Evolutionary conservation across 2,113 vertebrate species (phyloP), one percentile per base, ranked within the genome.

Genomic region (Oxygymnocypris stewartii): DNA sequence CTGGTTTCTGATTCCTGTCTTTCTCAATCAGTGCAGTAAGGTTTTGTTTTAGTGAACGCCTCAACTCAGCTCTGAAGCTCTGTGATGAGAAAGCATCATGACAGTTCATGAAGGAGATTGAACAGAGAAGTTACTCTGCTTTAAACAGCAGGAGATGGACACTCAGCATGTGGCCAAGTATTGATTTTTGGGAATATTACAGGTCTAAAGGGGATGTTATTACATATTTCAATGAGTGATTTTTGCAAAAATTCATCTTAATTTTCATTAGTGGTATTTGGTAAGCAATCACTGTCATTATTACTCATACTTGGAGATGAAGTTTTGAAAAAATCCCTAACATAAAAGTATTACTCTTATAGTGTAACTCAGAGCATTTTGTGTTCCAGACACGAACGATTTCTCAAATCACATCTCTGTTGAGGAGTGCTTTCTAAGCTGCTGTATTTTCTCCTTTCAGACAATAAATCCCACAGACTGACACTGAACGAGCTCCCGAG

Each of bases 81-180:
- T 25, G 11, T 28, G 25, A 25, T 44, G 31, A 28, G 74, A 81
- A 85, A 85, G 65, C 57, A 69, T 44, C 59, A 82, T 82, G 83
- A 82, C 69, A 57, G 77, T 51, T 81, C 71, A 85, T 40, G 35
- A 35, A 80, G 65, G n/a, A 77, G 75, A 37, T 4, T 49, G 28
- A 85, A 78, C 28, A 69, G 74, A 85, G 77, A 85, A 6, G 84
- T 28, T 40, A 69, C 23, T 85, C 57, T 16, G 44, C 42, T 65
- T 74, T 51, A 76, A 88, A 85, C 77, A 42, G 57, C 51, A 37
- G 23, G 49, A 16, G 35, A 2, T 69, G 65, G 65, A 25, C 73
- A 47, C 18, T 14, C 71, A n/a, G 7, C 2, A 25, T 12, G 11
- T 44, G 65, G 13, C 6, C 13, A 18, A 40, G 69, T 23, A 11